Base-by-base conservation (phyloP, 2,888 invertebrate genomes). In the Athetis lepigone region DNA sequence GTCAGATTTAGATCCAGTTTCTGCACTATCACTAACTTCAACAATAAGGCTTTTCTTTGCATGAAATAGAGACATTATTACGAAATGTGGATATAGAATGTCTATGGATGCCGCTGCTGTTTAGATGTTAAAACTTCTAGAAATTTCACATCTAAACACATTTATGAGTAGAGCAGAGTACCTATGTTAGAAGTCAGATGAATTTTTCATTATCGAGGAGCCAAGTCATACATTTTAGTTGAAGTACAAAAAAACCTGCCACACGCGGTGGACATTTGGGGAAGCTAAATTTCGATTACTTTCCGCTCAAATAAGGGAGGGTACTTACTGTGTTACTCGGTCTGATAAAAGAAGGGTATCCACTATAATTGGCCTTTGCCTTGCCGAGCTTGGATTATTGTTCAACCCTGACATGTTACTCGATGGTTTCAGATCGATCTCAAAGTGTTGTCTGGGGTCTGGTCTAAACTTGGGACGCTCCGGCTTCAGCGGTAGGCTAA, bases 261-360 rank as follows among this genome's bases (percentile, higher is more conserved):
- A 33, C 9, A 49, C 25, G 11, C 13, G 4, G 19, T n/a, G n/a
- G 8, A 19, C 27, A n/a, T 23, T 58, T 70, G 27, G 19, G 23
- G 37, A 69, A 69, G 16, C 46, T 16, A 33, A 21, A 21, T 43
- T 39, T 11, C 8, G 1, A 36, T 1, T 33, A 9, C 11, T 36
- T 11, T 9, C 4, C 1, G n/a, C 37, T 11, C 11, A 7, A 19
- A 47, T 5, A 47, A 2, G 2, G 11, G 3, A 13, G 2, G 1
- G 9, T 49, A 70, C 70, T 70, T 60, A 70, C 70, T 50, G 70
- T 7, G 40, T 13, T n/a, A 33, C 25, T 27, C 29, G 36, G 13
- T 43, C 50, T 7, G 16, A 2, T 2, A 45, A 13, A 0, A 40
- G 8, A 19, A 47, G 29, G 13, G 29, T 21, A 2, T 70, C 40